These are phyloP conservation scores for Arctia plantaginis DNA, from an alignment of 2,888 invertebrate genomes.

Conservation along the genomic window DNA sequence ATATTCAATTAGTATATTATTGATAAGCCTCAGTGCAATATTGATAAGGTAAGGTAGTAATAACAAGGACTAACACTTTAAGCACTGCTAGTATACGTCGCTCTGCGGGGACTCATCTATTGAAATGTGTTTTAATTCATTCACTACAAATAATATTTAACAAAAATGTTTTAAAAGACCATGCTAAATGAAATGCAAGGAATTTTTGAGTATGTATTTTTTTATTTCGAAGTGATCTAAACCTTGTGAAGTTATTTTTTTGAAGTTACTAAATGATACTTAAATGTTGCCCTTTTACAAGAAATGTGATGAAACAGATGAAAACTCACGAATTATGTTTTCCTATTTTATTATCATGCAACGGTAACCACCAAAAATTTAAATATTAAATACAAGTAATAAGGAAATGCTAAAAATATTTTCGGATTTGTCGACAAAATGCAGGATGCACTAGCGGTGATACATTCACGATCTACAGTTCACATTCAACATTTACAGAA, in stretches of 20 bases:
- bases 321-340: neutral
- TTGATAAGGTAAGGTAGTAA: neutral
- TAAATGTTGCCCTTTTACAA: slow-evolving; percentile 29
- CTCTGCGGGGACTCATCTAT: slow-evolving; percentile 7
- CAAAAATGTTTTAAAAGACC: slow-evolving; percentile 16
- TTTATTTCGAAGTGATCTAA: slow-evolving; percentile 15
- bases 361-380: neutral
- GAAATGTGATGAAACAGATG: neutral
- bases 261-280: slow-evolving; percentile 26
- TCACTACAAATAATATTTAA: neutral
- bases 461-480: slow-evolving; percentile 80
- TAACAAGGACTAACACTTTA: neutral
- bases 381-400: slow-evolving; percentile 11
- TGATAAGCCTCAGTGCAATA: neutral
- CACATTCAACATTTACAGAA: slow-evolving; percentile 77
- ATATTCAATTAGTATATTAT: neutral
- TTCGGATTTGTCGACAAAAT: slow-evolving; percentile 53
- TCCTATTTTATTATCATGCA: neutral
- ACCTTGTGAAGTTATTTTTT: slow-evolving; percentile 38
- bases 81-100: neutral
- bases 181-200: slow-evolving; percentile 35
- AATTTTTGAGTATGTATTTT: slow-evolving; percentile 9
- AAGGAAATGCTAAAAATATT: slow-evolving; percentile 28
- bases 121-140: neutral
- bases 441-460: slow-evolving; percentile 66